phyloP scores from a whole-genome alignment of 2,113 vertebrate genomes.

The Physeter macrocephalus region DNA sequence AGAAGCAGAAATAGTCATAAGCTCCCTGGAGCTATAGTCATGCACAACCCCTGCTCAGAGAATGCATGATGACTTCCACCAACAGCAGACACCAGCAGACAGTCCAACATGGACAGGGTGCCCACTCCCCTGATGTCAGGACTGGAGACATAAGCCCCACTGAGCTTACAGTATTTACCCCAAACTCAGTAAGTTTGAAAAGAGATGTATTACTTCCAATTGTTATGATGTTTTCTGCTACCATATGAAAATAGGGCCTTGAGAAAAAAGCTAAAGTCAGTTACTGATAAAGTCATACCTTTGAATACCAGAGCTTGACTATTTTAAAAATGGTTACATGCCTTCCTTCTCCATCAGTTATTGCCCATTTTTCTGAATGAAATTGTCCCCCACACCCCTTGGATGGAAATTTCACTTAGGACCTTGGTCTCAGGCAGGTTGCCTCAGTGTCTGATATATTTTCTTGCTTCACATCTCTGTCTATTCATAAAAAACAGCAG shows the following conservation, averaged over 20 bases:
- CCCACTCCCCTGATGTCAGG: background rate
- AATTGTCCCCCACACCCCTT: fast-evolving
- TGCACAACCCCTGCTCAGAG: fast-evolving
- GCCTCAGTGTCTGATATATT: background rate
- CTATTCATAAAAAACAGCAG: background rate
- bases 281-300: background rate
- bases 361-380: background rate
- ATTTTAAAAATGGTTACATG: background rate
- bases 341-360: background rate
- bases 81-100: background rate
- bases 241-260: background rate
- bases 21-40: background rate
- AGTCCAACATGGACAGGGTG: fast-evolving
- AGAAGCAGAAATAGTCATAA: background rate
- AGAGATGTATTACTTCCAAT: background rate
- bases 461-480: background rate
- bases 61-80: fast-evolving
- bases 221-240: background rate
- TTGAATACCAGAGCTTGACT: background rate
- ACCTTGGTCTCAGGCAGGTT: background rate
- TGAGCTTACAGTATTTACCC: background rate
- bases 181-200: background rate
- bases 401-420: background rate
- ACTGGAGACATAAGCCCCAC: background rate
- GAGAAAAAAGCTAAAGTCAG: background rate